These are phyloP conservation scores for Chloropsis hardwickii DNA, from an alignment of 2,113 vertebrate species.

Conservation along the genomic window DNA sequence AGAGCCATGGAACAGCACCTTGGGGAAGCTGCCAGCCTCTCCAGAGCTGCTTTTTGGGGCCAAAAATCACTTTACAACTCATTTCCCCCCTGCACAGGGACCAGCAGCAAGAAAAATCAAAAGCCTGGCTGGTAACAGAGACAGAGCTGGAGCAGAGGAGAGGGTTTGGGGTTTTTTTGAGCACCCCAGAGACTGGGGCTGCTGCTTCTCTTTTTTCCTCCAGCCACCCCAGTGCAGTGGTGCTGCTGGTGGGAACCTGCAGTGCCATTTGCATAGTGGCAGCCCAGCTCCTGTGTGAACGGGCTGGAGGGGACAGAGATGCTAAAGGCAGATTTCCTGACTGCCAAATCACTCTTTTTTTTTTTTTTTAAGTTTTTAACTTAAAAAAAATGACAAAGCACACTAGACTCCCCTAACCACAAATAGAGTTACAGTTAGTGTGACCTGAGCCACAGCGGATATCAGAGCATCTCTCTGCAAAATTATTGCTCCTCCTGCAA, in stretches of 20 bases:
- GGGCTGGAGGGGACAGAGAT: background rate
- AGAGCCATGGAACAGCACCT: accelerated
- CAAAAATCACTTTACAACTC: background rate
- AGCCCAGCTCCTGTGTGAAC: background rate
- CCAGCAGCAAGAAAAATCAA: background rate
- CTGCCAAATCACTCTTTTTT: background rate
- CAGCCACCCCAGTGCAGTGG: background rate
- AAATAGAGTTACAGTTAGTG: background rate
- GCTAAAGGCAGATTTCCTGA: constrained; percentile 31
- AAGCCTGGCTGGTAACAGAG: background rate
- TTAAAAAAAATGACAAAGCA: background rate
- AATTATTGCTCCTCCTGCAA: background rate
- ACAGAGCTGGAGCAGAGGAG: background rate
- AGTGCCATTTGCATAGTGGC: constrained; percentile 13
- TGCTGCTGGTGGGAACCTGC: constrained; percentile 12
- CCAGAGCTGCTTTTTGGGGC: background rate
- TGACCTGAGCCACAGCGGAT: background rate
- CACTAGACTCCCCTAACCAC: background rate
- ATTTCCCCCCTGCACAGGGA: accelerated
- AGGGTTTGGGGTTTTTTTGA: background rate
- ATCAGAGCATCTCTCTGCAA: background rate
- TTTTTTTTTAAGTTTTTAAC: background rate
- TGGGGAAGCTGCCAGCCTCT: background rate
- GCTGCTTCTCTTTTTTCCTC: constrained; percentile 30
- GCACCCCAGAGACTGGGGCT: background rate